Evolutionary conservation across 2,113 vertebrate species (phyloP), one percentile per base, ranked within the genome.

Genomic region (Microtus montanus): DNA sequence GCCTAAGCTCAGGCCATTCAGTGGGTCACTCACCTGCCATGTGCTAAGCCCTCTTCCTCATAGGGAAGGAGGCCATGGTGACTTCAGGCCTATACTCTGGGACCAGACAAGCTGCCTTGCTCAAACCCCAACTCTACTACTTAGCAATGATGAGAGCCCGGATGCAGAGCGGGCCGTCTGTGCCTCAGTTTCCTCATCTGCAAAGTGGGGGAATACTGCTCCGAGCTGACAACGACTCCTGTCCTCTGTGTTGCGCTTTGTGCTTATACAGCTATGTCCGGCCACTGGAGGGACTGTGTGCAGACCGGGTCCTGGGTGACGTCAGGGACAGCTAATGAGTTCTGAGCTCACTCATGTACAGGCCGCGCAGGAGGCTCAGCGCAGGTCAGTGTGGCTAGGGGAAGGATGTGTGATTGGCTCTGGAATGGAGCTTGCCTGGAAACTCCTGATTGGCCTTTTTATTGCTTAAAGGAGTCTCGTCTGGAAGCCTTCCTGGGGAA

Each of bases 91-190:
- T 73, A 35, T 12, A 38, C 38, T 68, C 28, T 52, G 90, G 77
- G 70, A 24, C 8, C 30, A 41, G 63, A 86, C 6, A 33, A 61
- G 6, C 28, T 38, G 63, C 47, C 9, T 6, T 58, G 47, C 41
- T 80, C 17, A 8, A 70, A 35, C 66, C 49, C 13, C 38, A 83
- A 38, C 22, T 68, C 82, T 91, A 28, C 28, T 78, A 2, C 5
- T 44, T 54, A 78, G 63, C 14, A 63, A n/a, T 47, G 54, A 1
- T 15, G 63, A 73, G 71, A 63, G 33, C 49, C 1, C 41, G 77
- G 35, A 1, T n/a, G 26, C 71, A 19, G 74, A 33, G 22, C 6
- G 7, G 33, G 44, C 3, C 2, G 4, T 87, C 33, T 64, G 0
- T 33, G 52, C 33, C 66, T 77, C 90, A 44, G 35, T 94, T 79